phyloP scores from a whole-genome alignment of 2,888 invertebrate genomes.

The Cataglyphis livida region DNA sequence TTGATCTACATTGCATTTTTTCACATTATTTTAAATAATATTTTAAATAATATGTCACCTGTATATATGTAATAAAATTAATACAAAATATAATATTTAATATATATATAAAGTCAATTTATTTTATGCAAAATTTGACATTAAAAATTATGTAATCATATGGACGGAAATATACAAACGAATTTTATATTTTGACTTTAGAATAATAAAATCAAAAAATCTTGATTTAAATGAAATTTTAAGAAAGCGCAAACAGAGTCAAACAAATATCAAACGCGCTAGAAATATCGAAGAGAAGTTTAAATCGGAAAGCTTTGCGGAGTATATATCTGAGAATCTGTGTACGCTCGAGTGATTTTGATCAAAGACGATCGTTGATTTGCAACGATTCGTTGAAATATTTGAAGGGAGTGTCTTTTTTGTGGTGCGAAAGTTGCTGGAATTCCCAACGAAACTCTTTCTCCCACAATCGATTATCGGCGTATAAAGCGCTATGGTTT shows the following conservation, averaged over 20 bases:
- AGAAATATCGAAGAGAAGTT: slow-evolving; percentile 23
- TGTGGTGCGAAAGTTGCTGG: slow-evolving; percentile 35
- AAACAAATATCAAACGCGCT: slow-evolving; percentile 4
- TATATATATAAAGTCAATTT: not conserved
- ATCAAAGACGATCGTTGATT: slow-evolving; percentile 48
- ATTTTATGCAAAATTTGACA: not conserved
- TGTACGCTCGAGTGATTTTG: slow-evolving; percentile 20
- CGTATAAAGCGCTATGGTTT: slow-evolving; percentile 35
- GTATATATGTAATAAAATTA: not conserved
- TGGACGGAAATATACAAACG: not conserved
- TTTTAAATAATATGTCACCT: not conserved
- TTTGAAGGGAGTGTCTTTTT: slow-evolving; percentile 29
- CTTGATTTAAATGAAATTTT: slow-evolving; percentile 2
- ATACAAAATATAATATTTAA: not conserved
- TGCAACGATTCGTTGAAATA: slow-evolving; percentile 6
- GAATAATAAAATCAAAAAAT: slow-evolving; percentile 20
- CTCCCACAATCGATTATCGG: slow-evolving; percentile 57
- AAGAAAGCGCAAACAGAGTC: not conserved
- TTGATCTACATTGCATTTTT: not conserved
- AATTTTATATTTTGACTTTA: not conserved
- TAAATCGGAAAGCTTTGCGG: slow-evolving; percentile 24
- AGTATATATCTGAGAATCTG: slow-evolving; percentile 10
- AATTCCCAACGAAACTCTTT: slow-evolving; percentile 38
- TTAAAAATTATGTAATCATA: not conserved
- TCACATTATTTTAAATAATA: not conserved